Conservation (phyloP, 2,888 invertebrate genomes). For the Diaperis boleti region DNA sequence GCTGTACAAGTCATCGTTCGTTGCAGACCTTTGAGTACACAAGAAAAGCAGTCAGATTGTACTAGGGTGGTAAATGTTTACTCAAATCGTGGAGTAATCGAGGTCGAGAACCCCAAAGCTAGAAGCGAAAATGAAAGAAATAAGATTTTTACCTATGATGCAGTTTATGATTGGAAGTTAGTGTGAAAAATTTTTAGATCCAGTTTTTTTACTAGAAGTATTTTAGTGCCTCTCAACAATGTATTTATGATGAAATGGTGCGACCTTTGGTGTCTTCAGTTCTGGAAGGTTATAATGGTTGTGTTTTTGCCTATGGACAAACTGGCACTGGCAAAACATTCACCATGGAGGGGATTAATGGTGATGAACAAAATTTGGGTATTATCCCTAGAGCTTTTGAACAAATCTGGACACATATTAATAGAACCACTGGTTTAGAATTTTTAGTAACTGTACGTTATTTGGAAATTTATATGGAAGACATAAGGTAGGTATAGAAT, state of each 20-base stretch:
- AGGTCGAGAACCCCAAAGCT: constrained; percentile 87
- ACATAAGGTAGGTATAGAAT: constrained; percentile 73
- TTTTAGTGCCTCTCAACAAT: constrained; percentile 84
- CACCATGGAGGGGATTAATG: constrained; percentile 80
- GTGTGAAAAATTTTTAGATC: constrained; percentile 44
- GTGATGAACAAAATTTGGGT: constrained; percentile 78
- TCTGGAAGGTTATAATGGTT: constrained; percentile 97
- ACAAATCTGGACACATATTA: constrained; percentile 96
- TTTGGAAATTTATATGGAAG: constrained; percentile 96
- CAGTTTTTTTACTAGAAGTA: constrained; percentile 11
- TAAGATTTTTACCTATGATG: constrained; percentile 97
- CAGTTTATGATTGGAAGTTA: constrained; percentile 91
- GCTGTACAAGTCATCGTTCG: constrained; percentile 97
- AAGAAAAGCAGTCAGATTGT: constrained; percentile 82
- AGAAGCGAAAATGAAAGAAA: constrained; percentile 77
- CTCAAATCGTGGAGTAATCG: constrained; percentile 89
- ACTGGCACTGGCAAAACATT: constrained; percentile 94
- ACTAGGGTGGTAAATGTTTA: constrained; percentile 86
- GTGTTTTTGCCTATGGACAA: constrained; percentile 99
- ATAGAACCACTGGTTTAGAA: constrained; percentile 90
- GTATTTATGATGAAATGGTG: constrained; percentile 96
- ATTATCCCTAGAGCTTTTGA: constrained; percentile 87
- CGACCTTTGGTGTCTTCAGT: constrained; percentile 95
- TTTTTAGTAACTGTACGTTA: constrained; percentile 97
- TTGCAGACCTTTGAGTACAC: constrained; percentile 93